Conservation (phyloP, 2,113 vertebrate species). For the Lasiurus cinereus region DNA sequence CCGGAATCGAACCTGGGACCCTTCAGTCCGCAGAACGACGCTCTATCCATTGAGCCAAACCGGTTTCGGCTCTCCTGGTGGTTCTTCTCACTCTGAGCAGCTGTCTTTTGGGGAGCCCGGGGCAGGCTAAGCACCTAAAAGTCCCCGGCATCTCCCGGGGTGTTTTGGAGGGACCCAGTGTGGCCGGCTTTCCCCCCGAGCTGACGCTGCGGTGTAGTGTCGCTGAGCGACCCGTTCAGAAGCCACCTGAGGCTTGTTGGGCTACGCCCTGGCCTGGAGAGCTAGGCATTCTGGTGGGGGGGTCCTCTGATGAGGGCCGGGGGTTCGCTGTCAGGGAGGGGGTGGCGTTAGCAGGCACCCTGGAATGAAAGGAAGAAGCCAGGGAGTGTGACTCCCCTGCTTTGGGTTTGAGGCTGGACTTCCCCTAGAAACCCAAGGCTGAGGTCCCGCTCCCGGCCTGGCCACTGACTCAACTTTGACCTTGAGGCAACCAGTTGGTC, state of each 20-base stretch:
- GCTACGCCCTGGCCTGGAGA: neutral
- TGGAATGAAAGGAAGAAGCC: neutral
- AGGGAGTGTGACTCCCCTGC: neutral
- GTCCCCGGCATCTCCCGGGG: conserved; percentile 69
- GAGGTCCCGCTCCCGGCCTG: neutral
- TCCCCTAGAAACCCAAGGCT: conserved; percentile 53
- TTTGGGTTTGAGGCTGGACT: conserved; percentile 53
- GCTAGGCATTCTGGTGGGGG: neutral
- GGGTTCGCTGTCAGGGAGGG: neutral
- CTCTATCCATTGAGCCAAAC: too few species aligned
- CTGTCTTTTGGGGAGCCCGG: conserved; percentile 23
- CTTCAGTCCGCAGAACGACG: too few species aligned
- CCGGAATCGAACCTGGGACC: too few species aligned
- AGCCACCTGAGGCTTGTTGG: neutral
- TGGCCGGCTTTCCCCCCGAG: neutral
- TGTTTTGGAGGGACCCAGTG: conserved; percentile 46
- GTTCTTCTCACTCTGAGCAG: neutral
- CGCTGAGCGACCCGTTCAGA: conserved; percentile 31
- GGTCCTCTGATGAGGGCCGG: too few species aligned
- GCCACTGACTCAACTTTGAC: conserved; percentile 58
- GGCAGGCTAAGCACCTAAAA: conserved; percentile 57
- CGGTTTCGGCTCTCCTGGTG: neutral
- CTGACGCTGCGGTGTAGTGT: neutral
- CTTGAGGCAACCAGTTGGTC: conserved; percentile 50
- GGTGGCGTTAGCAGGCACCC: neutral